phyloP scores from a whole-genome alignment of 2,888 invertebrate genomes.

The Arctia plantaginis region DNA sequence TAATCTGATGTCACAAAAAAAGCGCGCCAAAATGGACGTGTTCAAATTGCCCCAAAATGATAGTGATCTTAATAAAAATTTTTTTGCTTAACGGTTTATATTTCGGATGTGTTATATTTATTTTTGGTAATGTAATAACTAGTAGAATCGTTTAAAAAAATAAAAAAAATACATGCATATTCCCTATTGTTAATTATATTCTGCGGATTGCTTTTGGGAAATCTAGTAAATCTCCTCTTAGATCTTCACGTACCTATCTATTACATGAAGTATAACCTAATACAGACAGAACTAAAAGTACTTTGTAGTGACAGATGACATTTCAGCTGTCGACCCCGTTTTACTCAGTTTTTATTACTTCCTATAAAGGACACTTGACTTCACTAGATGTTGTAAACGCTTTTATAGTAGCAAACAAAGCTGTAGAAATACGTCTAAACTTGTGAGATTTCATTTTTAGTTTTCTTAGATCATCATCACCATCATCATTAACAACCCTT shows the following conservation, averaged over 20 bases:
- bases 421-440: background rate
- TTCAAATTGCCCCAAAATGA: too few relatives aligned
- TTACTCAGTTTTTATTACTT: background rate
- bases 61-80: too few relatives aligned
- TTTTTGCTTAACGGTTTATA: too few relatives aligned
- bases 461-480: background rate
- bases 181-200: too few relatives aligned
- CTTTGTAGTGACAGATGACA: background rate
- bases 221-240: background rate
- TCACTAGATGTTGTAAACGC: background rate
- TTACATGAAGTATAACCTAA: background rate
- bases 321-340: background rate
- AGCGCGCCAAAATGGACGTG: too few relatives aligned
- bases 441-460: background rate
- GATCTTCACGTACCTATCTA: background rate
- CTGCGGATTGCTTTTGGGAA: too few relatives aligned
- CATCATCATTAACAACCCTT: too few relatives aligned
- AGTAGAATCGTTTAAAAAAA: too few relatives aligned
- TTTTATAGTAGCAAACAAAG: constrained; percentile 2
- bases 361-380: constrained; percentile 1
- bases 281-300: background rate
- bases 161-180: too few relatives aligned
- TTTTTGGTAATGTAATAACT: too few relatives aligned
- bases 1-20: too few relatives aligned
- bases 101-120: too few relatives aligned